These are phyloP conservation scores for Zosterops pallidus DNA, from an alignment of 2,113 vertebrate genomes.

Conservation along the genomic window DNA sequence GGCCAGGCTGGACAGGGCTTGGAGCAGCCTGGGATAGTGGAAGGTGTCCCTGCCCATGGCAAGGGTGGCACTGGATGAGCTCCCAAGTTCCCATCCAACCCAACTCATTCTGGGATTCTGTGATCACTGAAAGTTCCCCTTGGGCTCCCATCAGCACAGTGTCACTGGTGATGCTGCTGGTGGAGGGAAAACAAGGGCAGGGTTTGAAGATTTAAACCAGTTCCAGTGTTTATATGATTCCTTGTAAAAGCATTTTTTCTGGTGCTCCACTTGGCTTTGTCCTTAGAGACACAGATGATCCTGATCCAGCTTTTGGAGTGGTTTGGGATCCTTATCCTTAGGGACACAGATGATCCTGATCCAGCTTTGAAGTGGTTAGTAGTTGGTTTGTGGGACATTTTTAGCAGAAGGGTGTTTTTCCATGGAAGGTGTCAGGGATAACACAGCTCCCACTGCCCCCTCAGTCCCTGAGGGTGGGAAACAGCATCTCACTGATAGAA, in stretches of 20 bases:
- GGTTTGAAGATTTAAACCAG: background rate
- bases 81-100: background rate
- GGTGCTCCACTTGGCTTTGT: background rate
- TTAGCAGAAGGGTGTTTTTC: background rate
- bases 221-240: background rate
- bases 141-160: fast-evolving
- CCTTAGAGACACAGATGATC: fast-evolving
- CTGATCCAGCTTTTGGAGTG: fast-evolving
- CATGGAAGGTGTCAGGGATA: fast-evolving
- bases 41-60: background rate
- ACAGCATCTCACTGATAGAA: fast-evolving
- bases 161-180: background rate
- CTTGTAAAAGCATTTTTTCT: background rate
- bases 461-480: background rate
- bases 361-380: background rate
- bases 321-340: background rate
- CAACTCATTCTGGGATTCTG: background rate
- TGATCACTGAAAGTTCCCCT: background rate
- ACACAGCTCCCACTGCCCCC: background rate
- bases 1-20: background rate
- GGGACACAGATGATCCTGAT: fast-evolving
- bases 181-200: background rate
- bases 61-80: background rate
- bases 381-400: fast-evolving
- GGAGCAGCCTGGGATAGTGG: background rate